Percentiles rank a stretch among this genome's conserved stretches.
Conservation (phyloP, 1,140 invertebrate species). For the Conus ventricosus region DNA sequence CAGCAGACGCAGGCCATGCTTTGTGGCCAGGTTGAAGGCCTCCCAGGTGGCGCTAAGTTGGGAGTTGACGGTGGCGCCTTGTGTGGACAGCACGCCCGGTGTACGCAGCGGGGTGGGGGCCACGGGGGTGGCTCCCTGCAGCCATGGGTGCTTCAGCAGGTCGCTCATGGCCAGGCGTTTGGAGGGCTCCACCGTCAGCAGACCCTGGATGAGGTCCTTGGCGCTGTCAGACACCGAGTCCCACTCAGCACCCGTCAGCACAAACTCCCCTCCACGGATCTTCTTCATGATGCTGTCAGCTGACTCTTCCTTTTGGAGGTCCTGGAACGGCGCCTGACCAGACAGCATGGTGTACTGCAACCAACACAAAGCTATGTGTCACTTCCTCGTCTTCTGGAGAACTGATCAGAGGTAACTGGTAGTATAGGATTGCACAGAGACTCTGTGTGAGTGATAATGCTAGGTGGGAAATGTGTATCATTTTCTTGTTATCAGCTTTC, state of each 20-base stretch:
- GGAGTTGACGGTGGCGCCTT: slow-evolving; percentile 54
- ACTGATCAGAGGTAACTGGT: too few relatives aligned
- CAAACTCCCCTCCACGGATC: slow-evolving; percentile 83
- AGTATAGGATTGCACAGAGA: too few relatives aligned
- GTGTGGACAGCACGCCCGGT: slow-evolving; percentile 76
- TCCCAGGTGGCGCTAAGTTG: slow-evolving; percentile 79
- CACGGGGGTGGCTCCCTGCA: slow-evolving; percentile 73
- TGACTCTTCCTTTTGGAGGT: slow-evolving; percentile 80
- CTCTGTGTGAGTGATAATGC: too few relatives aligned
- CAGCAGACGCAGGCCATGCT: slow-evolving; percentile 84
- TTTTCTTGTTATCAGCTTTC: too few relatives aligned
- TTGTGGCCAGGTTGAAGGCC: slow-evolving; percentile 83
- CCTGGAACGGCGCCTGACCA: slow-evolving; percentile 87
- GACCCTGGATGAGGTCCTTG: slow-evolving; percentile 84
- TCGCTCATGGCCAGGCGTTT: slow-evolving; percentile 83
- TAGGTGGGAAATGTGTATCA: too few relatives aligned
- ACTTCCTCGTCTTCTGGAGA: background rate
- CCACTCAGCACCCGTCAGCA: slow-evolving; percentile 85
- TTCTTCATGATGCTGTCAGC: slow-evolving; percentile 85
- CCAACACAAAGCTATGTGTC: background rate
- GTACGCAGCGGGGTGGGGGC: slow-evolving; percentile 79
- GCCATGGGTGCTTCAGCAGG: slow-evolving; percentile 82
- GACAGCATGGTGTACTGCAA: slow-evolving; percentile 90
- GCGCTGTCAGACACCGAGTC: slow-evolving; percentile 83
- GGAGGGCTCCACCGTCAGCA: slow-evolving; percentile 87